These are phyloP conservation scores for Sinocyclocheilus maitianheensis DNA, from an alignment of 2,113 vertebrate species.

Conservation along the genomic window DNA sequence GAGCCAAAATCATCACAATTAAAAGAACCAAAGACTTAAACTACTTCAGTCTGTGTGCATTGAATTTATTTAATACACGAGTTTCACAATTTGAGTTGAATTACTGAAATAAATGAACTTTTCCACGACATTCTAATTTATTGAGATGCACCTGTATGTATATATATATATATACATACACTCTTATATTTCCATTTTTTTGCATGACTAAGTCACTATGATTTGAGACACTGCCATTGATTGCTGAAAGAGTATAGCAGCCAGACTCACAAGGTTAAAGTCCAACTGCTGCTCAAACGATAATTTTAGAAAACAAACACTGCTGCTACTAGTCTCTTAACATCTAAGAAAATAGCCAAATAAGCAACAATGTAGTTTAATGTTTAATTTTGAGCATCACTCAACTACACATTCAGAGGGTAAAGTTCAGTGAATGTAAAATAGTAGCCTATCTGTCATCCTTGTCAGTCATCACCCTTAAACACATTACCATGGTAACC, in stretches of 20 bases:
- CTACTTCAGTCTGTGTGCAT: no score
- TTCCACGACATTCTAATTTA: no score
- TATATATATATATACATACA: no score
- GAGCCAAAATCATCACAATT: no score
- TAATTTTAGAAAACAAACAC: slow-evolving; percentile 49
- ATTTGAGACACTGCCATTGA: background rate
- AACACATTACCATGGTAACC: background rate
- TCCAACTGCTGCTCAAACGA: slow-evolving; percentile 51
- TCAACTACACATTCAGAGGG: background rate
- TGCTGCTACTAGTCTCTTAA: background rate
- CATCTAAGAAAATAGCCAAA: background rate
- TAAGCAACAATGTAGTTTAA: background rate
- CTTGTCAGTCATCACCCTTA: background rate
- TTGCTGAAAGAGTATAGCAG: background rate
- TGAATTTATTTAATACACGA: no score
- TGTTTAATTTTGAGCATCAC: background rate
- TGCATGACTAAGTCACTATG: background rate
- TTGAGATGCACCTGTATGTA: no score
- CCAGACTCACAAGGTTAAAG: slow-evolving; percentile 62
- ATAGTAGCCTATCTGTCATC: background rate
- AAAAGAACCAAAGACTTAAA: no score
- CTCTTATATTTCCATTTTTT: background rate
- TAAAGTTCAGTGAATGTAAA: background rate
- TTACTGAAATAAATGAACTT: no score
- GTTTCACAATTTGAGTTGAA: no score